Evolutionary conservation across 2,888 invertebrate species (phyloP).

Genomic region (Ecliptopera silaceata): DNA sequence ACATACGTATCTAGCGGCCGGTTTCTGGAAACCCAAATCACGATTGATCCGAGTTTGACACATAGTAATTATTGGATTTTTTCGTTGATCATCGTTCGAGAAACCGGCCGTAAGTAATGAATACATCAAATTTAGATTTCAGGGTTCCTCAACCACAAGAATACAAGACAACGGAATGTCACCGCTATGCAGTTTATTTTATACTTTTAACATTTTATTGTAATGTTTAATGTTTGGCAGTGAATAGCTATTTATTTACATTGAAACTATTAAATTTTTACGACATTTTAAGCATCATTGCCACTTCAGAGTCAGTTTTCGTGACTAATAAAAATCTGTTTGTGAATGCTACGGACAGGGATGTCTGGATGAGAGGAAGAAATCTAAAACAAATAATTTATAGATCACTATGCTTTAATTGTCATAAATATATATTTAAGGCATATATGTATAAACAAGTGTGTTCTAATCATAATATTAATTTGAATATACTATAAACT

Average conservation of each 20-base stretch:
- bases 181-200: slow-evolving; percentile 54
- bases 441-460: too few relatives aligned
- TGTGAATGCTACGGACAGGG: slow-evolving; percentile 10
- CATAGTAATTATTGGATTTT: too few relatives aligned
- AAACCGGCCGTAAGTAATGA: too few relatives aligned
- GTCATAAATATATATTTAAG: too few relatives aligned
- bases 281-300: slow-evolving; percentile 73
- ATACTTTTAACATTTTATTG: slow-evolving; percentile 72
- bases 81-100: too few relatives aligned
- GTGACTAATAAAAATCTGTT: slow-evolving; percentile 35
- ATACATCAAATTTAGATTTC: neutral
- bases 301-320: slow-evolving; percentile 54
- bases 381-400: neutral
- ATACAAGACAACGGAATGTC: slow-evolving; percentile 44
- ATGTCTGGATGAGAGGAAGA: neutral
- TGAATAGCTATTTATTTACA: slow-evolving; percentile 77
- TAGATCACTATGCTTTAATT: too few relatives aligned
- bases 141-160: neutral
- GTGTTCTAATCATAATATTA: too few relatives aligned
- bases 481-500: too few relatives aligned
- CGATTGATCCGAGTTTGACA: too few relatives aligned
- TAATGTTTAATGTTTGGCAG: slow-evolving; percentile 65
- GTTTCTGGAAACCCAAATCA: too few relatives aligned
- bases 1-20: too few relatives aligned
- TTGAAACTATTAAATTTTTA: slow-evolving; percentile 71